A percentile compares a stretch with the other conserved stretches of the same genome.
Evolutionary conservation across 2,113 vertebrate genomes (phyloP).

Genomic region (Mus musculus): GRCm39 chr4:134257001-134257500

Average conservation of each 20-base stretch:
- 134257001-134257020: too few relatives aligned
- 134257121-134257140: neutral
- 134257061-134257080: too few relatives aligned
- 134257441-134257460: neutral
- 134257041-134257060: too few relatives aligned
- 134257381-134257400: neutral
- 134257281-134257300: constrained; percentile 47
- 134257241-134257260: neutral
- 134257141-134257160: neutral
- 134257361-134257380: neutral
- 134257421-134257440: neutral
- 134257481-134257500: neutral
- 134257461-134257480: neutral
- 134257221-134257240: constrained; percentile 10
- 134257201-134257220: neutral
- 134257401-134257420: neutral
- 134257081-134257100: too few relatives aligned
- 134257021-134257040: too few relatives aligned
- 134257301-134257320: neutral
- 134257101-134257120: too few relatives aligned
- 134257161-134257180: neutral
- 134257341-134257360: neutral
- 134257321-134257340: neutral
- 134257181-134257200: constrained; percentile 51
- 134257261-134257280: constrained; percentile 27